Base-by-base conservation (phyloP, 2,113 vertebrate genomes). In the Gopherus flavomarginatus region DNA sequence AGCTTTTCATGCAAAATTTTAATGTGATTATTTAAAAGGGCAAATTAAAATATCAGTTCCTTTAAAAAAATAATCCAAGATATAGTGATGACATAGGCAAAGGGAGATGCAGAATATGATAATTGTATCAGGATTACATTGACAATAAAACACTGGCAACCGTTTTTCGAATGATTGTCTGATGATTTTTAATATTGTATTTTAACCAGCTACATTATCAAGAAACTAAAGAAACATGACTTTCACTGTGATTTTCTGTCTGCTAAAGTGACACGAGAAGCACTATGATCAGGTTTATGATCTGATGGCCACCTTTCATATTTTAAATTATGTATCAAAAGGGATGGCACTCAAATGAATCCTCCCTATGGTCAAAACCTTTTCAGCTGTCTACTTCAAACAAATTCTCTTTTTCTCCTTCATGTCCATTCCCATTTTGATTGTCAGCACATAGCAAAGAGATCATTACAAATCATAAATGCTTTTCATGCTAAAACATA, bases 191-290 rank as follows among this genome's bases (percentile, higher is more conserved):
- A 88, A 79, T 42, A 83, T 17, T 17, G n/a, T 35, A 53, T 4
- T 83, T 94, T 89, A 96, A 93, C 27, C 90, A 44, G 35, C 42
- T 84, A 77, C 82, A 86, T 93, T 79, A 49, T 27, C 82, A 65
- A 82, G 72, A 81, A 85, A 97, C 27, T 53, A 90, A 91, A 69
- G 44, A 72, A 93, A 24, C 42, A 35, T 87, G 79, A 10, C 16
- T 94, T 85, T 62, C 65, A 53, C 86, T 91, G 31, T 69, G 57
- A n/a, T 69, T 88, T 80, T 26, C 10, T 84, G 83, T 62, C 19
- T 95, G 59, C 54, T 53, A 38, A 62, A 59, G 1, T 78, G 65
- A 47, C 2, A 0, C 72, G 86, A 87, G 72, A 22, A 90, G 79
- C 38, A 13, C 22, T 49, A 42, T 1, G 0, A 87, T 92, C 77